Conservation (phyloP, 1,140 invertebrate species). For the Drosophila tani region DNA sequence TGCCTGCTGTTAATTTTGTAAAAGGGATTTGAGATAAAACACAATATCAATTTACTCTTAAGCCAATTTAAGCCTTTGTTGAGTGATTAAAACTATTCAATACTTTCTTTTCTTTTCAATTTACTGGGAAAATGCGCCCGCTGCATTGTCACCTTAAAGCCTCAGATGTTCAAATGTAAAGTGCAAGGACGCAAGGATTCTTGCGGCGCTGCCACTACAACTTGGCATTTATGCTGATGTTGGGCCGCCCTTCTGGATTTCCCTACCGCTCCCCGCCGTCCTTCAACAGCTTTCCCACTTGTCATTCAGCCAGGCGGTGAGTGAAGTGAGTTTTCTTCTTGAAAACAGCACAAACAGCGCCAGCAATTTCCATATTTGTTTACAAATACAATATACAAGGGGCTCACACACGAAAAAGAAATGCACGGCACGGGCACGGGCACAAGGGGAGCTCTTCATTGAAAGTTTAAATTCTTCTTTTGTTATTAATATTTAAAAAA, state of each 20-base stretch:
- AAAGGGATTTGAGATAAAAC: too few species aligned
- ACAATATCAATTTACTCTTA: background rate
- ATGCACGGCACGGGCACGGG: background rate
- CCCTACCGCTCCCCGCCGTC: too few species aligned
- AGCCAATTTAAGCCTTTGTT: background rate
- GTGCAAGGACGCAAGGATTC: constrained; percentile 46
- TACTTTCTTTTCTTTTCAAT: background rate
- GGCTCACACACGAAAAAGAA: constrained; percentile 25
- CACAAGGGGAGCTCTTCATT: constrained; percentile 51
- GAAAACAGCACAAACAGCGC: constrained; percentile 43
- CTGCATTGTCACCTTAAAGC: constrained; percentile 22
- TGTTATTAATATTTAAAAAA: constrained; percentile 77
- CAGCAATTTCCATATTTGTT: constrained; percentile 67
- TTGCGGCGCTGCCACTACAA: constrained; percentile 15
- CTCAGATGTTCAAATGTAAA: constrained; percentile 6
- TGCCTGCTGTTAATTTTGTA: background rate
- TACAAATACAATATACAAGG: constrained; percentile 56
- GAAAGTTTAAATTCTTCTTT: constrained; percentile 80
- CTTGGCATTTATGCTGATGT: constrained; percentile 43
- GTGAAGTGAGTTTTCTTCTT: constrained; percentile 22
- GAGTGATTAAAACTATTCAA: background rate
- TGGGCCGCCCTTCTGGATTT: background rate
- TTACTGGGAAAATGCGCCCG: background rate
- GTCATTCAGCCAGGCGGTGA: constrained; percentile 31
- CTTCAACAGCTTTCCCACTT: constrained; percentile 5